Conservation (phyloP, 2,888 invertebrate species). For the Drosophila imparisetae region DNA sequence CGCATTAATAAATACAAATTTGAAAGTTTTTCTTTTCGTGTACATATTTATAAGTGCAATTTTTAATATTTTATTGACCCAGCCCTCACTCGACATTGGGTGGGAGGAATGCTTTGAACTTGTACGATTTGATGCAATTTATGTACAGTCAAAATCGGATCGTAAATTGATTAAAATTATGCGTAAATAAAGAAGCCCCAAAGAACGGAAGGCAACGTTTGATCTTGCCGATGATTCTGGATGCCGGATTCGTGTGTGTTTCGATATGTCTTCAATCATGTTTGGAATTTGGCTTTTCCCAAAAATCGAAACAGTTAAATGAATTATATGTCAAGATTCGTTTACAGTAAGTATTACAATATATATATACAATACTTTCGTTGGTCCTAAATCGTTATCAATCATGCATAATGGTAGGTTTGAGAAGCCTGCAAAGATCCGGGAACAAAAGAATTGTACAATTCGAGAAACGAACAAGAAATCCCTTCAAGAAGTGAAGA, state of each 20-base stretch:
- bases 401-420: slow-evolving; percentile 3
- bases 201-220: slow-evolving; percentile 32
- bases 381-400: not conserved
- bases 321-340: slow-evolving; percentile 18
- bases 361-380: not conserved
- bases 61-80: slow-evolving; percentile 80
- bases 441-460: not conserved
- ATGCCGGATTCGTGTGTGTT: not conserved
- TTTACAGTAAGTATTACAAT: not conserved
- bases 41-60: slow-evolving; percentile 67
- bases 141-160: slow-evolving; percentile 51
- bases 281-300: not conserved
- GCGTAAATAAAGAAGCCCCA: slow-evolving; percentile 48
- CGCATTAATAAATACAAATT: too few species aligned
- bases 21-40: not conserved
- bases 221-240: slow-evolving; percentile 51
- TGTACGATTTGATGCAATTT: slow-evolving; percentile 55
- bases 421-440: not conserved
- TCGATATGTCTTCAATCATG: slow-evolving; percentile 29
- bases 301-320: not conserved
- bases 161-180: slow-evolving; percentile 67
- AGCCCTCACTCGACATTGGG: slow-evolving; percentile 12
- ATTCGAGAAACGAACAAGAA: not conserved
- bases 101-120: slow-evolving; percentile 71
- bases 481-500: not conserved